phyloP scores from a whole-genome alignment of 2,113 vertebrate genomes.

The Tragelaphus scriptus region DNA sequence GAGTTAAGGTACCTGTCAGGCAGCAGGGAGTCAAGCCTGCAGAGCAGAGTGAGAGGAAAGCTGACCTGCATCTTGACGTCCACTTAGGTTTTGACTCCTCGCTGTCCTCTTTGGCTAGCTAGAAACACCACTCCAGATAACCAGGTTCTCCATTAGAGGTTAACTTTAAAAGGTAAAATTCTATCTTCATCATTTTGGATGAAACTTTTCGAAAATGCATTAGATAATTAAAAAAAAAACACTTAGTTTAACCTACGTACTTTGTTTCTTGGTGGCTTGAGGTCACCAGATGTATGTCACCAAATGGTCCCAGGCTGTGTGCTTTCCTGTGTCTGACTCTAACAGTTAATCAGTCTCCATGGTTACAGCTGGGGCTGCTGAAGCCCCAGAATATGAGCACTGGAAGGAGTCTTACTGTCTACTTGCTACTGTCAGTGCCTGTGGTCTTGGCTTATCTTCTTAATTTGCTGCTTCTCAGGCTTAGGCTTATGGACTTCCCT shows the following conservation, averaged over 20 bases:
- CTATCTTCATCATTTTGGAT: background rate
- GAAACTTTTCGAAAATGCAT: slow-evolving; percentile 8
- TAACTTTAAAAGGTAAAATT: background rate
- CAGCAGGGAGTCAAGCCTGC: background rate
- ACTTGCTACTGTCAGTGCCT: background rate
- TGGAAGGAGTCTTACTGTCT: background rate
- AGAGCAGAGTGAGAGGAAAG: background rate
- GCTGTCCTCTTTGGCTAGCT: background rate
- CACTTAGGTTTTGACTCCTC: background rate
- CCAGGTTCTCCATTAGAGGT: background rate
- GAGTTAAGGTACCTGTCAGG: background rate
- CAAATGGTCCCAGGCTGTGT: background rate
- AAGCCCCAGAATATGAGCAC: background rate
- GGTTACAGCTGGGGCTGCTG: background rate
- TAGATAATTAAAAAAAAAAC: background rate
- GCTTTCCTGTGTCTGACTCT: background rate
- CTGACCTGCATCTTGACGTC: background rate
- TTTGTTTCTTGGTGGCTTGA: slow-evolving; percentile 15
- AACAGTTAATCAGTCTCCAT: background rate
- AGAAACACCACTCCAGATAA: background rate
- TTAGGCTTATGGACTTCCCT: background rate
- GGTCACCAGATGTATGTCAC: background rate
- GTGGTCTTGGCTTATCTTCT: background rate
- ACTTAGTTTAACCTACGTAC: background rate
- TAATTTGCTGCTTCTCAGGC: background rate